These are phyloP conservation scores for Leptinotarsa texana DNA, from an alignment of 1,140 invertebrate genomes.

Conservation along the genomic window DNA sequence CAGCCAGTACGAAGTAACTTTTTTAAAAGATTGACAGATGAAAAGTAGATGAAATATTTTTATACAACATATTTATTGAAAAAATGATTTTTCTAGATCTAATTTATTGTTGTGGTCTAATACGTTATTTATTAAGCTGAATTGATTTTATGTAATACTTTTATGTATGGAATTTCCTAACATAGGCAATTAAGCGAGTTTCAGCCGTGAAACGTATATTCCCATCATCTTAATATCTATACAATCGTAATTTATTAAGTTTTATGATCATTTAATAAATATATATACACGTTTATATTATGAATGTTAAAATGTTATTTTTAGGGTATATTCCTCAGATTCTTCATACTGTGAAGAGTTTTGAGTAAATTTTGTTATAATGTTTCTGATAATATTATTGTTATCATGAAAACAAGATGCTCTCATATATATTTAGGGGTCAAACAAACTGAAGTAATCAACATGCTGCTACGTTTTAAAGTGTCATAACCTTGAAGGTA, in stretches of 20 bases:
- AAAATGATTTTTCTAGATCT: background rate
- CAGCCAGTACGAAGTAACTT: background rate
- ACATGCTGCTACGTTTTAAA: too few relatives aligned
- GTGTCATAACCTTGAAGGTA: too few relatives aligned
- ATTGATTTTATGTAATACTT: background rate
- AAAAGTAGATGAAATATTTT: background rate
- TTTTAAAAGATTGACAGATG: background rate
- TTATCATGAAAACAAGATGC: slow-evolving; percentile 29
- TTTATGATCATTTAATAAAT: too few relatives aligned
- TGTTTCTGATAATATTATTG: slow-evolving; percentile 15
- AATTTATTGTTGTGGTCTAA: slow-evolving; percentile 6
- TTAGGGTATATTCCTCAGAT: background rate
- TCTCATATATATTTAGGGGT: background rate
- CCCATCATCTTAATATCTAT: too few relatives aligned
- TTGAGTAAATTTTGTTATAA: background rate
- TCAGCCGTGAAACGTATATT: too few relatives aligned
- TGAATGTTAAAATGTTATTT: slow-evolving; percentile 15
- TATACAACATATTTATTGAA: background rate
- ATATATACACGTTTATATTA: background rate
- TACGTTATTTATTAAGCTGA: background rate
- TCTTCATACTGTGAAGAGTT: slow-evolving; percentile 10
- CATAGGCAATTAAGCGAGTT: too few relatives aligned
- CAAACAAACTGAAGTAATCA: too few relatives aligned
- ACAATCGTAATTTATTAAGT: too few relatives aligned
- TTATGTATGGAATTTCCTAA: too few relatives aligned